These are phyloP conservation scores for Heterodera filipjevi DNA, from an alignment of 2,888 invertebrate species.

Conservation along the genomic window DNA sequence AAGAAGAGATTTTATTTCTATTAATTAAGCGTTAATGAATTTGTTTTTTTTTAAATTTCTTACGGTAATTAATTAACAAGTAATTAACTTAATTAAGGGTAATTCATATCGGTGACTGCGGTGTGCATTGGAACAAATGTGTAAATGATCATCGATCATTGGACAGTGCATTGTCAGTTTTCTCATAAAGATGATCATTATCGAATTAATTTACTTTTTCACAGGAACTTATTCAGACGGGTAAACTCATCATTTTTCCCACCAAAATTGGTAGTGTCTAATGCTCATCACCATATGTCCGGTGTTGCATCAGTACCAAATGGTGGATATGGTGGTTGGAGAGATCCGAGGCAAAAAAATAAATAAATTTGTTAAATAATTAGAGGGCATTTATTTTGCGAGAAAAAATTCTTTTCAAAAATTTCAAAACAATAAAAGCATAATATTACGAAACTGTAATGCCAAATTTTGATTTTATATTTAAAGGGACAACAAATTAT, in stretches of 20 bases:
- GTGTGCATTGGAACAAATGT: conserved; percentile 67
- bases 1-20: too few relatives aligned
- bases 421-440: too few relatives aligned
- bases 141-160: conserved; percentile 38
- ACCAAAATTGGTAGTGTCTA: conserved; percentile 33
- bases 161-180: conserved; percentile 36
- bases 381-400: too few relatives aligned
- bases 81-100: conserved; percentile 77
- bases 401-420: too few relatives aligned
- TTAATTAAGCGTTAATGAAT: too few relatives aligned
- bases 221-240: conserved; percentile 39
- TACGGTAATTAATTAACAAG: too few relatives aligned
- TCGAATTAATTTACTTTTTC: conserved; percentile 13
- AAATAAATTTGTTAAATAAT: too few relatives aligned
- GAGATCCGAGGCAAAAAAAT: conserved; percentile 77
- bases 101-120: conserved; percentile 99
- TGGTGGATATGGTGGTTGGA: conserved; percentile 99
- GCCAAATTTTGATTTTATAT: too few relatives aligned
- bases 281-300: conserved; percentile 54
- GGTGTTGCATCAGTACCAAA: conserved; percentile 70
- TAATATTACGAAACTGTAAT: too few relatives aligned
- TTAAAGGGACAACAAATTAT: too few relatives aligned
- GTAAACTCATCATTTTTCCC: conserved; percentile 43
- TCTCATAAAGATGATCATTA: background rate
- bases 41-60: too few relatives aligned